Evolutionary conservation across 2,113 vertebrate species (phyloP), one percentile per base, ranked within the genome.

Genomic region (Melozone crissalis): DNA sequence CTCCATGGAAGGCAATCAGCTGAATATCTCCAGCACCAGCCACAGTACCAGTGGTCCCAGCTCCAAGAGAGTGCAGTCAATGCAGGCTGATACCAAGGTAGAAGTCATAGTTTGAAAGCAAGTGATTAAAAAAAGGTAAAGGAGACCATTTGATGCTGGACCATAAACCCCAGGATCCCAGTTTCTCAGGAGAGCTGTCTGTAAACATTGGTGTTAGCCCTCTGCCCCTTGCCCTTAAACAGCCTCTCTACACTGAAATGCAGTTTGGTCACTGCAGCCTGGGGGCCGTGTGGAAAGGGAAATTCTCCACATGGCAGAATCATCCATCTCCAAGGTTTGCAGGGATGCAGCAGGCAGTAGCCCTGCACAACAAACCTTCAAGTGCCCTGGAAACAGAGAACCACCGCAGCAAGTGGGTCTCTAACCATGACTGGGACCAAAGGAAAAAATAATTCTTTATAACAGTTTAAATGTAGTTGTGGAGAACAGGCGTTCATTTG

Each of bases 401-500:
- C 30, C 16, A 43, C 28, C 33, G 59, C 3, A 20, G 69, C 66
- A 79, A 55, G 39, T 7, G 14, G 13, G 8, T 85, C 43, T 84
- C 47, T 26, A 49, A 47, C 41, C 7, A 26, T 9, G 21, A 63
- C 1, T 58, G 28, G 8, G 23, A 90, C 54, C 73, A 46, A 84
- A 74, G 68, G 28, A 80, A 61, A 49, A 81, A 85, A 73, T 44
- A 84, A 81, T 71, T 74, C 58, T 96, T 91, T 96, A 87, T 89
- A 95, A 96, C 88, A 90, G 84, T 81, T 96, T 95, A 96, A 97
- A 94, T 93, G 73, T 69, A 92, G 95, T 92, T 94, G 89, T 85
- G 86, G 58, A 97, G 87, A 95, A 96, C 75, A 84, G 93, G 62
- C 82, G 88, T 97, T 96, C 82, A 92, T 97, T 96, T 96, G 92